Percentiles rank a stretch among this genome's conserved stretches.
These are phyloP conservation scores for Drymodes brunneopygia DNA, from an alignment of 2,113 vertebrate genomes.

Conservation along the genomic window DNA sequence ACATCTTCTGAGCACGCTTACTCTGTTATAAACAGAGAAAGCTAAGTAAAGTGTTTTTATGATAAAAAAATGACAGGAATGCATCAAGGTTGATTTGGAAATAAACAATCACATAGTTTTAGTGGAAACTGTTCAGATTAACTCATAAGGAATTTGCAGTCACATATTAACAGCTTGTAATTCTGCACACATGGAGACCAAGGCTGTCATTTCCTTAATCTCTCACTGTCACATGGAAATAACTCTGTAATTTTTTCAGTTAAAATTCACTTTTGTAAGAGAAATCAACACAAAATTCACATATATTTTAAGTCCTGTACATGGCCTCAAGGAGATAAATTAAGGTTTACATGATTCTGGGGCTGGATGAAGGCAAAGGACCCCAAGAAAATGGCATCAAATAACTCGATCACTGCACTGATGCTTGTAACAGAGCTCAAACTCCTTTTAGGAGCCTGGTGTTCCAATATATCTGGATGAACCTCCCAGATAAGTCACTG, in stretches of 20 bases:
- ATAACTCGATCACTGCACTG: neutral
- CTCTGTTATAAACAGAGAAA: neutral
- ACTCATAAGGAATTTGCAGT: neutral
- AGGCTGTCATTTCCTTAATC: neutral
- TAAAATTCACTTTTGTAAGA: neutral
- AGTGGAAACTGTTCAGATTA: neutral
- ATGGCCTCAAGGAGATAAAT: neutral
- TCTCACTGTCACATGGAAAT: neutral
- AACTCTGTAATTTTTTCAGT: neutral
- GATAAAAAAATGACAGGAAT: neutral
- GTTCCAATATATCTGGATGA: neutral
- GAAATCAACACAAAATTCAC: neutral
- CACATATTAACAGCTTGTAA: neutral
- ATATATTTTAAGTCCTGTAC: neutral
- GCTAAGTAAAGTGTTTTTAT: neutral
- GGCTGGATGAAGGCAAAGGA: neutral
- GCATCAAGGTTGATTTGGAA: neutral
- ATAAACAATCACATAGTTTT: neutral
- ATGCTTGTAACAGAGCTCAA: neutral
- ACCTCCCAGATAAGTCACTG: neutral
- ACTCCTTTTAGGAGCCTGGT: neutral
- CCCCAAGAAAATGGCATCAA: neutral
- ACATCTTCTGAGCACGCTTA: neutral
- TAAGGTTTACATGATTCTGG: neutral
- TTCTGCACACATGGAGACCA: neutral